These are phyloP conservation scores for Holothuria glaberrima DNA, from an alignment of 35 echinoderm and acorn worm species.

Conservation along the genomic window DNA sequence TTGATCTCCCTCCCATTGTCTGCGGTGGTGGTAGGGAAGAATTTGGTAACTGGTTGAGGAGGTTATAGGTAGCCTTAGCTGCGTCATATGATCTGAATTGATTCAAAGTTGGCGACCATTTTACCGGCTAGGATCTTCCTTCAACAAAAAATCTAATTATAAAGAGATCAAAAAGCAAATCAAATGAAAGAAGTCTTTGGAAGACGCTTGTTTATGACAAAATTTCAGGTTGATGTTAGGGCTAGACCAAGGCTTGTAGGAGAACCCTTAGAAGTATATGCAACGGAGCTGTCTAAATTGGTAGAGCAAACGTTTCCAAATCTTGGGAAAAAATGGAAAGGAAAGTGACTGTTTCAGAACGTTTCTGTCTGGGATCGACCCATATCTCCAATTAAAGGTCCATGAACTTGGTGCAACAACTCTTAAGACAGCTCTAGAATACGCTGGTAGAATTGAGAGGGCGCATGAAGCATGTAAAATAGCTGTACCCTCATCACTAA, in stretches of 20 bases:
- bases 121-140: constrained; percentile 16
- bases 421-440: background rate
- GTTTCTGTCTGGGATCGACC: background rate
- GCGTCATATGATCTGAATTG: constrained; percentile 9
- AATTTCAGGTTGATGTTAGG: constrained; percentile 1
- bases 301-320: background rate
- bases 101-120: background rate
- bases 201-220: background rate
- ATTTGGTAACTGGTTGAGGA: constrained; percentile 25
- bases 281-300: background rate
- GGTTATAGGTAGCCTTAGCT: constrained; percentile 7
- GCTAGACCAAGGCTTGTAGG: background rate
- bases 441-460: background rate
- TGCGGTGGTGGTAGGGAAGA: constrained; percentile 15
- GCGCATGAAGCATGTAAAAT: constrained; percentile 18
- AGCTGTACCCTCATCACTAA: background rate
- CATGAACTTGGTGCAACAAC: constrained; percentile 24
- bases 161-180: constrained; percentile 12
- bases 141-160: background rate
- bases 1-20: background rate
- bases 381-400: background rate
- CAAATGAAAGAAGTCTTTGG: constrained; percentile 14
- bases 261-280: constrained; percentile 9
- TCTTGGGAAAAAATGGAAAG: background rate
- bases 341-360: constrained; percentile 7